Percentiles rank a stretch among this genome's conserved stretches.
Evolutionary conservation across 2,797 vertebrate species (phyloP).

Genomic region (Sciurus carolinensis): DNA sequence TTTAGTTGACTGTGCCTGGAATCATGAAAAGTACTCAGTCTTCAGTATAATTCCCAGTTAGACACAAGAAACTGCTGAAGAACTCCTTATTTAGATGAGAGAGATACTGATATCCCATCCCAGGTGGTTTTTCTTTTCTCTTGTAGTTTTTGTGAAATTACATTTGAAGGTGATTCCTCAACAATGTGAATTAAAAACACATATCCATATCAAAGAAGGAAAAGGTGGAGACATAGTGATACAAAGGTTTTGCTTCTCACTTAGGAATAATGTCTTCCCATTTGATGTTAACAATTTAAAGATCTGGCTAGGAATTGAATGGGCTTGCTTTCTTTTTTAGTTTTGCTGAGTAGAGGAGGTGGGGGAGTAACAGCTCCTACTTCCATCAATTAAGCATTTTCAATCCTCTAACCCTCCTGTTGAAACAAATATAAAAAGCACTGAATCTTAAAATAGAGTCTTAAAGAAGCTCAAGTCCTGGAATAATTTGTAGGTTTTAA

Average conservation of each 20-base stretch:
- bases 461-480: conserved; percentile 63
- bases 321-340: conserved; percentile 53
- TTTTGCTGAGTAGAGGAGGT: conserved; percentile 66
- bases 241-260: conserved; percentile 2
- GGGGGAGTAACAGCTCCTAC: conserved; percentile 70
- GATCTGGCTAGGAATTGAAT: conserved; percentile 40
- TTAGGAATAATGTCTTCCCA: conserved; percentile 10
- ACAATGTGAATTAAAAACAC: not conserved
- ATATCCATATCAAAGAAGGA: not conserved
- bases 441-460: conserved; percentile 76
- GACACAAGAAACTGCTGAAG: not conserved
- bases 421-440: conserved; percentile 73
- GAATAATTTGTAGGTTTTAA: conserved; percentile 73
- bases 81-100: not conserved
- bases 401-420: conserved; percentile 64
- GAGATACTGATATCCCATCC: not conserved
- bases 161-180: conserved; percentile 40
- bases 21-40: not conserved
- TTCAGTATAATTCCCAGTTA: not conserved
- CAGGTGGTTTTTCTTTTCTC: not conserved
- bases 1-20: conserved; percentile 40
- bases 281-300: not conserved
- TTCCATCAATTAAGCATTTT: conserved; percentile 74
- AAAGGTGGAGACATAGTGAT: not conserved
- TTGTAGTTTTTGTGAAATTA: not conserved